Evolutionary conservation across 2,888 invertebrate genomes (phyloP), one percentile per base, ranked within the genome.

Genomic region (Azorinus chamasolen): DNA sequence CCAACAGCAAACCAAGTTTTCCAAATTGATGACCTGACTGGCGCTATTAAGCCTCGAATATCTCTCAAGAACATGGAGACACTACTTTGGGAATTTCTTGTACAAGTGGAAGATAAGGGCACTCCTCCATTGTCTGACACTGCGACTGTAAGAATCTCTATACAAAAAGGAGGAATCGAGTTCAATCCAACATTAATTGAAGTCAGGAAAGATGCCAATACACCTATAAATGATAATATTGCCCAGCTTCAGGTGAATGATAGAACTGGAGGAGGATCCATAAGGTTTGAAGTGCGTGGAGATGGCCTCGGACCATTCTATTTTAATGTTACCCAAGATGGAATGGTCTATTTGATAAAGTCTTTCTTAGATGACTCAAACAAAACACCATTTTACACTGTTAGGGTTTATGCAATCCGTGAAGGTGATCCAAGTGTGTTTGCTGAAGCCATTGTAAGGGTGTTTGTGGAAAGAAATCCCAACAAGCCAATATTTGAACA

Each of bases 301-400:
- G 88, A 87, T 72, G 88, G 87, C 0, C 58, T 79, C n/a, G 84
- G 83, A 0, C 46, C 57, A 14, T 96, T 96, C 86, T 97, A 97
- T 92, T 98, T 98, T 94, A 96, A 96, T 84, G 96, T 98, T 8
- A 97, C 97, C 92, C 95, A 96, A 0, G 97, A 97, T 74, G 98
- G 97, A 0, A 95, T 95, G 0, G 94, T 98, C 5, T 57, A 48
- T 18, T 54, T 87, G 41, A 81, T 66, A 53, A 80, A 71, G 45
- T 55, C 74, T 5, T 78, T 88, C 62, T 64, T 69, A 1, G 64
- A 79, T 4, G 89, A 89, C 66, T 61, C 45, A n/a, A 69, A 72
- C 48, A 82, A 71, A 25, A 58, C 87, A 3, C 57, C 71, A 16
- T 37, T 12, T 0, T 89, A 88, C 58, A 69, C 58, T 61, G 83